phyloP scores from a whole-genome alignment of 1,140 invertebrate species.

The Philotrypesis tridentata region DNA sequence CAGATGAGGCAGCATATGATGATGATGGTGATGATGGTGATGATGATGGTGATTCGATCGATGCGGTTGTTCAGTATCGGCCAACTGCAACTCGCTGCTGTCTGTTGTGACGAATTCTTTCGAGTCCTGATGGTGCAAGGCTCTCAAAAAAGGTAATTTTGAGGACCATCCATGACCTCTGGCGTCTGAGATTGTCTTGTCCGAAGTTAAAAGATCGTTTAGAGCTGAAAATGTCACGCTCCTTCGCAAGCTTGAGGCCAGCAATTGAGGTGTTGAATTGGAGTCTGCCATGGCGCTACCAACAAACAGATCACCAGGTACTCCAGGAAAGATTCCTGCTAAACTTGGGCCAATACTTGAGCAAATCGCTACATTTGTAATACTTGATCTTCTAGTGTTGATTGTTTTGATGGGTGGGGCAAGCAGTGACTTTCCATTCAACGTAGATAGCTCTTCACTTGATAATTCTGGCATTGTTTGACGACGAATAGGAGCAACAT shows the following conservation, averaged over 20 bases:
- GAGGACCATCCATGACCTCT: constrained; percentile 55
- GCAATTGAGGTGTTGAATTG: neutral
- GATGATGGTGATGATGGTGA: constrained; percentile 59
- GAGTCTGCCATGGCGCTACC: neutral
- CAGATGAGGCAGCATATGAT: constrained; percentile 67
- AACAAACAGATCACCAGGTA: constrained; percentile 55
- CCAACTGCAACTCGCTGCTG: constrained; percentile 23
- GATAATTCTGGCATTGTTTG: constrained; percentile 34
- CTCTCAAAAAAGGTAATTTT: constrained; percentile 68
- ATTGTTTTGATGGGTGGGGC: constrained; percentile 10
- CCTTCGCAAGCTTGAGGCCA: constrained; percentile 13
- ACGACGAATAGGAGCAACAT: neutral
- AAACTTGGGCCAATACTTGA: constrained; percentile 67
- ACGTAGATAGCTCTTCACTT: neutral
- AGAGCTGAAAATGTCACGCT: constrained; percentile 28
- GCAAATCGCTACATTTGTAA: constrained; percentile 65
- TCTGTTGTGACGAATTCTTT: neutral
- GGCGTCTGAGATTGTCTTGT: constrained; percentile 31
- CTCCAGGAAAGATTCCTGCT: constrained; percentile 58
- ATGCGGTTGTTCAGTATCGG: constrained; percentile 49
- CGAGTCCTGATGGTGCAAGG: constrained; percentile 61
- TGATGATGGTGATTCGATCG: constrained; percentile 58
- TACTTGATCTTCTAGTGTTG: constrained; percentile 56
- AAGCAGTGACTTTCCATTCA: neutral
- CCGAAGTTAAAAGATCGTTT: constrained; percentile 21